These are phyloP conservation scores for Anolis apletophallus DNA, from an alignment of 2,797 vertebrate species.

Conservation along the genomic window DNA sequence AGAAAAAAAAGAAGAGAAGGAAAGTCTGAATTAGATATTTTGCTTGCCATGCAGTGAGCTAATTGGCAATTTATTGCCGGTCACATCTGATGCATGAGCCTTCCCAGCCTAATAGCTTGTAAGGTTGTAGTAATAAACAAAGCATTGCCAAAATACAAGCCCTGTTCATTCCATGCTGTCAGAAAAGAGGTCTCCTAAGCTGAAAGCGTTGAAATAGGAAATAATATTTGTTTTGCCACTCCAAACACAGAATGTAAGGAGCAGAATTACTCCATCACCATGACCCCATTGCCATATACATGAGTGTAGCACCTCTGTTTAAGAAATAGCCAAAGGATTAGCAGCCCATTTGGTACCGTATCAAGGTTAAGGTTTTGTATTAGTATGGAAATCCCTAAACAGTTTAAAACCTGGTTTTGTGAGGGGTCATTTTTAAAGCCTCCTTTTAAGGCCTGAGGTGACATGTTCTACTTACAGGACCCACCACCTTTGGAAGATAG, in stretches of 20 bases:
- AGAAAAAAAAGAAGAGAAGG: too few relatives aligned
- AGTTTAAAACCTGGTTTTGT: not conserved
- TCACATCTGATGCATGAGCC: not conserved
- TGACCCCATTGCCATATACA: not conserved
- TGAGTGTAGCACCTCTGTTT: not conserved
- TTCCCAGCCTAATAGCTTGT: not conserved
- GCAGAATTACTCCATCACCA: too few relatives aligned
- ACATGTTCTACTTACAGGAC: too few relatives aligned
- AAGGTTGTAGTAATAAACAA: not conserved
- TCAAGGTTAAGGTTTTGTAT: not conserved
- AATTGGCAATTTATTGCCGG: slow-evolving; percentile 8
- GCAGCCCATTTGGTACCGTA: not conserved
- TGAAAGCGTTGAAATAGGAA: not conserved
- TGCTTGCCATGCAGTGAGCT: not conserved
- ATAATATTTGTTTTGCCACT: not conserved
- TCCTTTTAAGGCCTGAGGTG: not conserved
- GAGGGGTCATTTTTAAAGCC: not conserved
- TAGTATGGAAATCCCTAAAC: not conserved
- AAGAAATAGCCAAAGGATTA: not conserved
- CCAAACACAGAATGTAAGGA: not conserved
- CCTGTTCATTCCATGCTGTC: not conserved
- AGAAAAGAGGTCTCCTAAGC: not conserved
- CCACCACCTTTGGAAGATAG: too few relatives aligned
- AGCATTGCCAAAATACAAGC: not conserved
- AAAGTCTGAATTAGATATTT: slow-evolving; percentile 8